phyloP scores from a whole-genome alignment of 2,888 invertebrate genomes.

The Oscheius sp. region DNA sequence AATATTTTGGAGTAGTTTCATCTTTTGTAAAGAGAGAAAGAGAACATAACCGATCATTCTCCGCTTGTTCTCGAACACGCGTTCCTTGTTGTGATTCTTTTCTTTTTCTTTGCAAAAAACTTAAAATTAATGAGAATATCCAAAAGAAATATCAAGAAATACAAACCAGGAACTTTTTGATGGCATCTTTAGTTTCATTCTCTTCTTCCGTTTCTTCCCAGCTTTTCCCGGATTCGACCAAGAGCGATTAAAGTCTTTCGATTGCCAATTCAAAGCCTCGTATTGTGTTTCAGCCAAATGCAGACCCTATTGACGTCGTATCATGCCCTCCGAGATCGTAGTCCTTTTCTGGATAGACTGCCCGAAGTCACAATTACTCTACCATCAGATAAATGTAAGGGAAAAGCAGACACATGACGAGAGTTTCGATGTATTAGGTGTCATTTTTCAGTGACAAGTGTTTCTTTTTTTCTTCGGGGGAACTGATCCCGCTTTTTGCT shows the following conservation, averaged over 20 bases:
- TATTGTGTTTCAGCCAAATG: constrained; percentile 32
- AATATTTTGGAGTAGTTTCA: not conserved
- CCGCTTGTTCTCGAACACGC: not conserved
- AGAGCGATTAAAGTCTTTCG: constrained; percentile 19
- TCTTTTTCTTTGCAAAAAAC: not conserved
- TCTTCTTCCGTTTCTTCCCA: not conserved
- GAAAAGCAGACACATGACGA: not conserved
- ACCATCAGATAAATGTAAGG: constrained; percentile 9
- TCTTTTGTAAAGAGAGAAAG: not conserved
- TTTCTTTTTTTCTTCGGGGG: not conserved
- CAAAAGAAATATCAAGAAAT: not conserved
- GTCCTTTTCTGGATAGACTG: constrained; percentile 27
- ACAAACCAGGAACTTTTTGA: not conserved
- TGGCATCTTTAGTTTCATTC: not conserved
- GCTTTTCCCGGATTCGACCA: not conserved
- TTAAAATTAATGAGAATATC: not conserved
- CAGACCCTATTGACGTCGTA: constrained; percentile 36
- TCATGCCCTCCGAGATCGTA: constrained; percentile 29
- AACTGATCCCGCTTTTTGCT: not conserved
- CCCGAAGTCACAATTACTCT: constrained; percentile 19
- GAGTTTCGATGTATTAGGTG: not conserved
- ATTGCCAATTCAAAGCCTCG: constrained; percentile 1
- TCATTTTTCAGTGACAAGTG: constrained; percentile 25
- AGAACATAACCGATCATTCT: not conserved
- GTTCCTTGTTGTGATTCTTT: too few relatives aligned